Percentiles rank a stretch among this genome's conserved stretches.
These are phyloP conservation scores for Urechis unicinctus DNA, from an alignment of 2,888 invertebrate genomes.

Conservation along the genomic window DNA sequence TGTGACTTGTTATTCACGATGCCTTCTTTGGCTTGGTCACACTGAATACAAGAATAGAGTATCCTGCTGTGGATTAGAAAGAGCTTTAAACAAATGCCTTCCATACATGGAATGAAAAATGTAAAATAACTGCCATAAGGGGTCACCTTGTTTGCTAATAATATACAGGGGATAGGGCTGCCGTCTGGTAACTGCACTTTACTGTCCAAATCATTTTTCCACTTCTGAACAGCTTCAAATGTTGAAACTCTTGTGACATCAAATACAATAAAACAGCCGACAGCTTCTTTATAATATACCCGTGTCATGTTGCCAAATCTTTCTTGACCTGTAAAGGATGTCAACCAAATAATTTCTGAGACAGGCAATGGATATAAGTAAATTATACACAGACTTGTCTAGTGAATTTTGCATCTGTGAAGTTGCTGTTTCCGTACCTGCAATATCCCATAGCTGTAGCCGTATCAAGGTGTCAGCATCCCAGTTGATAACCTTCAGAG, in stretches of 20 bases:
- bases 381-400: too few relatives aligned
- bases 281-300: slow-evolving; percentile 59
- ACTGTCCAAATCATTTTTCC: slow-evolving; percentile 59
- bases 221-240: slow-evolving; percentile 57
- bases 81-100: too few relatives aligned
- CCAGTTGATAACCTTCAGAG: slow-evolving; percentile 58
- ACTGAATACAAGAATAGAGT: slow-evolving; percentile 48
- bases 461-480: slow-evolving; percentile 55
- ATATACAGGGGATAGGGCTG: slow-evolving; percentile 56
- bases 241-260: slow-evolving; percentile 57
- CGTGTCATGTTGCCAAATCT: slow-evolving; percentile 60
- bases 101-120: too few relatives aligned
- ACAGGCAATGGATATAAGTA: too few relatives aligned
- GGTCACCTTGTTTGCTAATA: slow-evolving; percentile 59
- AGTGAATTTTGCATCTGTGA: too few relatives aligned
- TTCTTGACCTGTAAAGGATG: slow-evolving; percentile 55
- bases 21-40: slow-evolving; percentile 54
- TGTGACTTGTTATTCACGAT: slow-evolving; percentile 54
- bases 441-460: slow-evolving; percentile 59
- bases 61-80: too few relatives aligned
- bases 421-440: too few relatives aligned
- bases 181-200: slow-evolving; percentile 57
- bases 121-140: too few relatives aligned
- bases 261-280: slow-evolving; percentile 55
- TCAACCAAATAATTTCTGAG: too few relatives aligned